A percentile compares a stretch with the other conserved stretches of the same genome.
Conservation (phyloP, 2,113 vertebrate species). For the Arothron firmamentum region DNA sequence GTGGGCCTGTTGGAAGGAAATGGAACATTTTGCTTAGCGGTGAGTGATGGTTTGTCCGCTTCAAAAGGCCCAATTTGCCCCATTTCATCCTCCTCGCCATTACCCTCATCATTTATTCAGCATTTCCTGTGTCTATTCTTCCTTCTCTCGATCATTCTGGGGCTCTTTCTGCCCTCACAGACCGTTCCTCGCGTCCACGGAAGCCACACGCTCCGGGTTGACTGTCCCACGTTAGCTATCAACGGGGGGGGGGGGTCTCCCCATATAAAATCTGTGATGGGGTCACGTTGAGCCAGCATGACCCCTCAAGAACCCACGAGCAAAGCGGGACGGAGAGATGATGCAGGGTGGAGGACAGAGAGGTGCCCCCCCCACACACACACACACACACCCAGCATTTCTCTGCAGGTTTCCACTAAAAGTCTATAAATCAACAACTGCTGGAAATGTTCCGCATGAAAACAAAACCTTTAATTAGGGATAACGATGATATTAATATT, state of each 20-base stretch:
- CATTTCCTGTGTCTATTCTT: constrained; percentile 9
- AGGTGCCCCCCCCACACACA: constrained; percentile 46
- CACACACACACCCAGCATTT: constrained; percentile 10
- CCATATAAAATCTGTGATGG: too few relatives aligned
- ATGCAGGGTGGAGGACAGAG: constrained; percentile 32
- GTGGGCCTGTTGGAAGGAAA: constrained; percentile 21
- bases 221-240: too few relatives aligned
- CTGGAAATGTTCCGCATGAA: constrained; percentile 27
- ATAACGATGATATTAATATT: constrained; percentile 27
- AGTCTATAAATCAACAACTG: constrained; percentile 32
- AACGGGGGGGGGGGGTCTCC: too few relatives aligned
- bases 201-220: too few relatives aligned
- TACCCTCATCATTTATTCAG: constrained; percentile 21
- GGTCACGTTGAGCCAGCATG: too few relatives aligned
- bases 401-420: constrained; percentile 15
- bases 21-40: constrained; percentile 23
- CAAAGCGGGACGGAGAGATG: constrained; percentile 35
- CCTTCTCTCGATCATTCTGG: background rate
- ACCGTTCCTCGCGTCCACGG: background rate
- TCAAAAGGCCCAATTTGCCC: background rate
- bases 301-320: constrained; percentile 59
- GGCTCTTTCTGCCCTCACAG: background rate
- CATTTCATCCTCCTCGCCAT: constrained; percentile 18
- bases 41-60: constrained; percentile 6
- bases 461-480: constrained; percentile 31